Evolutionary conservation across 1,140 invertebrate genomes (phyloP), one percentile per base, ranked within the genome.

Genomic region (Drosophila insularis): DNA sequence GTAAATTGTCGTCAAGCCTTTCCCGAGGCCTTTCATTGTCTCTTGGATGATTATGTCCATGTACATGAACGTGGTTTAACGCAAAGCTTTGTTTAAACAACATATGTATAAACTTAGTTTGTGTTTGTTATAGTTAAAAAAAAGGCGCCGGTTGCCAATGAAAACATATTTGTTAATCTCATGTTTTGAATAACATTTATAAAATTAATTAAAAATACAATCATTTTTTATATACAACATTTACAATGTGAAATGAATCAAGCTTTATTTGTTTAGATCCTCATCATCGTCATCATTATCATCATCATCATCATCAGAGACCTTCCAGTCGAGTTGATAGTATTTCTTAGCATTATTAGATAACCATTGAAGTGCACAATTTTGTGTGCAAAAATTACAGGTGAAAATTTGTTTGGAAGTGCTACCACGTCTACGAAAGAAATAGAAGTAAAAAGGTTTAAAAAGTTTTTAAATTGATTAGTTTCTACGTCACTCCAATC

Each of bases 401-500:
- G 82, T 91, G 37, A 91, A 92, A 7, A 92, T 63, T 32, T 90
- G 89, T 50, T 90, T 90, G 2, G 91, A 91, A 4, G 78, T 71
- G 59, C 90, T 91, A 54, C 87, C 82, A 21, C 86, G 79, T 59
- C 91, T 92, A 53, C 17, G 2, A 6, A n/a, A 64, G 21, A 46
- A 19, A 8, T 3, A 21, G 27, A 4, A 11, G 35, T 4, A 13
- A 37, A 37, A 2, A 61, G 39, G 0, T 11, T 11, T 35, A 8
- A 35, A 35, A 8, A 10, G 1, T 35, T 35, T 11, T 2, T 11
- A 3, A 27, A 5, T 27, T 27, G 1, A 5, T 27, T 5, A 6
- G 27, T 27, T 27, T 27, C 4, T 6, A 27, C 27, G 27, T 27
- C 27, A 27, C 27, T 27, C 4, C 27, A 27, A 27, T 27, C 27